Evolutionary conservation across 1,140 invertebrate species (phyloP).

Genomic region (Armadillidium nasatum): DNA sequence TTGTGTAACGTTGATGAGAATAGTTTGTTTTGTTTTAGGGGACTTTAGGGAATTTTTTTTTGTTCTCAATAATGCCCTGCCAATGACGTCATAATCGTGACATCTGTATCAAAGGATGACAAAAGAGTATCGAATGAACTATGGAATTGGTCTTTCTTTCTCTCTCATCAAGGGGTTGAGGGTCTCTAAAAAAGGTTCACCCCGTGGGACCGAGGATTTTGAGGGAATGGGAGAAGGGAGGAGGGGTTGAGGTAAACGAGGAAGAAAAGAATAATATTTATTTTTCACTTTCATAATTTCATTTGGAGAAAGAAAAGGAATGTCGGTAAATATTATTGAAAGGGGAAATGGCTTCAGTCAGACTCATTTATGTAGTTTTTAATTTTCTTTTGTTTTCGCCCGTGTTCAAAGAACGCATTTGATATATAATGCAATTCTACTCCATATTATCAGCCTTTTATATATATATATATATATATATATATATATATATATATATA

Average conservation of each 20-base stretch:
- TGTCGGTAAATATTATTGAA: slow-evolving; percentile 3
- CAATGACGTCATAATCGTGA: not conserved
- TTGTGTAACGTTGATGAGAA: too few relatives aligned
- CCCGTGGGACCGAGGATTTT: not conserved
- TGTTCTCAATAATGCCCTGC: too few relatives aligned
- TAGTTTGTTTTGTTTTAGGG: too few relatives aligned
- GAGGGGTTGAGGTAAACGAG: not conserved
- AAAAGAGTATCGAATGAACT: slow-evolving; percentile 7
- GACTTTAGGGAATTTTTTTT: too few relatives aligned
- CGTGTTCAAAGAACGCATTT: too few relatives aligned
- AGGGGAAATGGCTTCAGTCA: not conserved
- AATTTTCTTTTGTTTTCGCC: too few relatives aligned
- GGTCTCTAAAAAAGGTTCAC: too few relatives aligned
- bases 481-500: too few relatives aligned
- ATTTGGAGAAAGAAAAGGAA: slow-evolving; percentile 8
- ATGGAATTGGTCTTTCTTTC: not conserved
- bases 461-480: too few relatives aligned
- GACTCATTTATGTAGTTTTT: too few relatives aligned
- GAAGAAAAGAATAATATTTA: not conserved
- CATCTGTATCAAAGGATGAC: not conserved
- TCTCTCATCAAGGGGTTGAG: not conserved
- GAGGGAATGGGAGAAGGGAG: not conserved
- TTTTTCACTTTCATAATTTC: slow-evolving; percentile 10
- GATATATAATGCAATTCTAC: too few relatives aligned
- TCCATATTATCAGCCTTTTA: too few relatives aligned